A percentile compares a stretch with the other conserved stretches of the same genome.
These are phyloP conservation scores for Ptilodon capucinus DNA, from an alignment of 2,888 invertebrate genomes.

Conservation along the genomic window DNA sequence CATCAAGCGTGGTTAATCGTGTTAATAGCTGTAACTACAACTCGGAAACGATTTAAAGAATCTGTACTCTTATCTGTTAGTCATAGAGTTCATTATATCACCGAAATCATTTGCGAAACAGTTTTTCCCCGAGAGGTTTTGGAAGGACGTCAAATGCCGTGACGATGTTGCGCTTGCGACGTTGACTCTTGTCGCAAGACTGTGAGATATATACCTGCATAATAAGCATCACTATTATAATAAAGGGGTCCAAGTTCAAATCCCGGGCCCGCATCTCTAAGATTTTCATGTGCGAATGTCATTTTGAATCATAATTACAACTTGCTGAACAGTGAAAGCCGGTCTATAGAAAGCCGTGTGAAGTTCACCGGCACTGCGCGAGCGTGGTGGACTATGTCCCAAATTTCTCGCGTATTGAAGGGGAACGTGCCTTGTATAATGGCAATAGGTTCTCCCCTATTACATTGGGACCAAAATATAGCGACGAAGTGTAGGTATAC, in stretches of 20 bases:
- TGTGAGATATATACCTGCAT: conserved; percentile 8
- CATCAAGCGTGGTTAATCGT: conserved; percentile 64
- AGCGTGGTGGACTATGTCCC: too few species aligned
- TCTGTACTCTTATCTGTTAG: conserved; percentile 25
- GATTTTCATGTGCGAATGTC: not conserved
- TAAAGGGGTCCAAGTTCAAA: too few species aligned
- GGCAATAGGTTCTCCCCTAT: too few species aligned
- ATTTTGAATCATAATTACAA: too few species aligned
- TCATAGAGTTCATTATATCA: conserved; percentile 37
- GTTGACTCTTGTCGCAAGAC: conserved; percentile 29
- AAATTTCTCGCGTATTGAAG: too few species aligned
- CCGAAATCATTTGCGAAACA: conserved; percentile 45
- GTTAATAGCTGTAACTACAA: conserved; percentile 57
- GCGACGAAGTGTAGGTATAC: too few species aligned
- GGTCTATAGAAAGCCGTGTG: too few species aligned
- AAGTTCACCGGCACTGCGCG: too few species aligned
- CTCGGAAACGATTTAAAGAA: conserved; percentile 19
- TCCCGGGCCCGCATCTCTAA: too few species aligned
- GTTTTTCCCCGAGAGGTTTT: conserved; percentile 49
- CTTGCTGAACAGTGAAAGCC: too few species aligned
- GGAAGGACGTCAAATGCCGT: conserved; percentile 63
- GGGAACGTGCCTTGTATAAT: too few species aligned
- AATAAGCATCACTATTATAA: conserved; percentile 1
- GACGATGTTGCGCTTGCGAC: conserved; percentile 51
- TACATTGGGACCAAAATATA: too few species aligned